Percentiles rank a stretch among this genome's conserved stretches.
phyloP scores from a whole-genome alignment of 2,888 invertebrate species.

The Leucania comma region DNA sequence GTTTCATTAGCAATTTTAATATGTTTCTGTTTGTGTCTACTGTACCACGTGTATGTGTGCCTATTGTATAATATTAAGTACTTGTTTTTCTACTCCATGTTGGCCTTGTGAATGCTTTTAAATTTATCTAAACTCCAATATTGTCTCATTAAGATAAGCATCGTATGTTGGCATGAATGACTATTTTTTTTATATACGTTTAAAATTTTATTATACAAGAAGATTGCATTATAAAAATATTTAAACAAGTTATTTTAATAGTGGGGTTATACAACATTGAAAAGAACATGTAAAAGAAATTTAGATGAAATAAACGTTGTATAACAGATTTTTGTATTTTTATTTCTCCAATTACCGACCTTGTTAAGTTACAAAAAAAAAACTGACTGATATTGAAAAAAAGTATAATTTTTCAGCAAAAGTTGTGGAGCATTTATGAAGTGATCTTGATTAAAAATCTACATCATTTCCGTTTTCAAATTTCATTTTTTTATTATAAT shows the following conservation, averaged over 20 bases:
- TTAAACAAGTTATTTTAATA: constrained; percentile 8
- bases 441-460: neutral
- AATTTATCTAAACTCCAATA: constrained; percentile 59
- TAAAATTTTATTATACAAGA: constrained; percentile 14
- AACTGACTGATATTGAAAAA: constrained; percentile 9
- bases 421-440: neutral
- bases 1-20: constrained; percentile 86
- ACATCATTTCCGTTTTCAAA: neutral
- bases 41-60: constrained; percentile 72
- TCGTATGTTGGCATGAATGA: constrained; percentile 43
- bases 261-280: constrained; percentile 20
- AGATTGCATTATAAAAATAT: constrained; percentile 11
- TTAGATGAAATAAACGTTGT: constrained; percentile 55
- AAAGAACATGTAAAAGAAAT: constrained; percentile 13
- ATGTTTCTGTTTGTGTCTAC: constrained; percentile 79
- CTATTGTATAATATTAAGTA: constrained; percentile 67
- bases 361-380: constrained; percentile 40
- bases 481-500: neutral
- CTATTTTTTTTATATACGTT: constrained; percentile 38
- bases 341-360: constrained; percentile 57
- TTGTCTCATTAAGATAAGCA: constrained; percentile 61
- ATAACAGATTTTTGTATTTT: constrained; percentile 56
- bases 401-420: neutral
- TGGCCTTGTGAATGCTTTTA: constrained; percentile 62
- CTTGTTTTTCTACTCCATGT: constrained; percentile 52